These are phyloP conservation scores for Etia nguti DNA, from an alignment of 2,113 vertebrate species.

Conservation along the genomic window DNA sequence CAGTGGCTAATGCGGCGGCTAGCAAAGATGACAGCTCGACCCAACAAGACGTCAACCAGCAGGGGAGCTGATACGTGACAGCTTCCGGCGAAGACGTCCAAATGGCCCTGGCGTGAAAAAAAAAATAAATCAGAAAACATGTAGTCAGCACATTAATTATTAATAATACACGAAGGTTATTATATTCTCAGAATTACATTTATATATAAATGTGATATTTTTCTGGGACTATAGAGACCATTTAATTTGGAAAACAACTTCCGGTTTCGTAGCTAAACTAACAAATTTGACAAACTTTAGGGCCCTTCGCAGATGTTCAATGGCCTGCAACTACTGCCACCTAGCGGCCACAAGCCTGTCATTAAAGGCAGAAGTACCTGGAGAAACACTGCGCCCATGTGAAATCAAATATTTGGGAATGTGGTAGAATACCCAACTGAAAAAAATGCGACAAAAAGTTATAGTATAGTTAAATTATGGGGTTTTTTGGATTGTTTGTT, in stretches of 20 bases:
- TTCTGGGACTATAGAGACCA: too few species aligned
- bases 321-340: neutral
- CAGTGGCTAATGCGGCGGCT: neutral
- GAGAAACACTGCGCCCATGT: neutral
- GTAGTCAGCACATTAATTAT: neutral
- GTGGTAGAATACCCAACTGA: neutral
- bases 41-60: neutral
- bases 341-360: neutral
- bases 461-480: neutral
- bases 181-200: neutral
- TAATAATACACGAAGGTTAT: neutral
- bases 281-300: neutral
- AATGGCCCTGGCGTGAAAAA: neutral
- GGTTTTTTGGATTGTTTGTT: neutral
- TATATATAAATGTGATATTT: neutral
- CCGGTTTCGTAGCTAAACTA: neutral
- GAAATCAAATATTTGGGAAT: neutral
- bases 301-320: rapidly evolving
- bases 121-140: rapidly evolving
- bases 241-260: neutral
- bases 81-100: neutral
- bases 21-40: neutral
- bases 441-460: neutral
- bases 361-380: neutral
- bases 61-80: neutral